These are phyloP conservation scores for Nephila pilipes DNA, from an alignment of 1,140 invertebrate species.

Conservation along the genomic window DNA sequence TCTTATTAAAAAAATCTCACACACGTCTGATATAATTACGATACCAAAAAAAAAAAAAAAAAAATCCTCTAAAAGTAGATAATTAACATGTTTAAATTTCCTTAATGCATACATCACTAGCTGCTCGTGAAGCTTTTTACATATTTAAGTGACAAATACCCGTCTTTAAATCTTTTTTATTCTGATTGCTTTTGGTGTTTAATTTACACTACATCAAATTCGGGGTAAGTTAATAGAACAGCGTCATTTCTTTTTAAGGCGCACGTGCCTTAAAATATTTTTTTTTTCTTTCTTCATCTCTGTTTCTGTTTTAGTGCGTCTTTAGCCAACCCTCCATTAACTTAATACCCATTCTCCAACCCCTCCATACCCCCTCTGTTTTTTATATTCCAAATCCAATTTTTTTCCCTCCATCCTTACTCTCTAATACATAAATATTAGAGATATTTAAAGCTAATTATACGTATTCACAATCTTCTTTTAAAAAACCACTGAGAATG, in stretches of 20 bases:
- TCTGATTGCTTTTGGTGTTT: conserved; percentile 54
- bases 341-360: conserved; percentile 28
- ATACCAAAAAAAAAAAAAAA: neutral
- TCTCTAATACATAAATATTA: conserved; percentile 62
- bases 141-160: conserved; percentile 76
- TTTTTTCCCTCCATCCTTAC: conserved; percentile 5
- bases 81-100: conserved; percentile 74
- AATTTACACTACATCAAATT: conserved; percentile 70
- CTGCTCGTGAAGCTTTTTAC: conserved; percentile 64
- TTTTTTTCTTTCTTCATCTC: conserved; percentile 2
- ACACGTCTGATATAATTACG: conserved; percentile 58
- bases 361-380: neutral
- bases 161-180: conserved; percentile 71
- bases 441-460: conserved; percentile 76
- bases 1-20: neutral
- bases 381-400: neutral
- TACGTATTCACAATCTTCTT: conserved; percentile 62
- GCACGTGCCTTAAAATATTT: neutral
- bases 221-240: conserved; percentile 54
- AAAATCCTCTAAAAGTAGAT: conserved; percentile 58
- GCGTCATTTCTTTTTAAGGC: conserved; percentile 42
- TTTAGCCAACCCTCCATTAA: conserved; percentile 55
- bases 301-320: conserved; percentile 9
- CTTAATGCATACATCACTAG: conserved; percentile 58
- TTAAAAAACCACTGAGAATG: neutral